Base-by-base conservation (phyloP, 92 coral and sea anemone genomes). In the Phenganax stokvisi region DNA sequence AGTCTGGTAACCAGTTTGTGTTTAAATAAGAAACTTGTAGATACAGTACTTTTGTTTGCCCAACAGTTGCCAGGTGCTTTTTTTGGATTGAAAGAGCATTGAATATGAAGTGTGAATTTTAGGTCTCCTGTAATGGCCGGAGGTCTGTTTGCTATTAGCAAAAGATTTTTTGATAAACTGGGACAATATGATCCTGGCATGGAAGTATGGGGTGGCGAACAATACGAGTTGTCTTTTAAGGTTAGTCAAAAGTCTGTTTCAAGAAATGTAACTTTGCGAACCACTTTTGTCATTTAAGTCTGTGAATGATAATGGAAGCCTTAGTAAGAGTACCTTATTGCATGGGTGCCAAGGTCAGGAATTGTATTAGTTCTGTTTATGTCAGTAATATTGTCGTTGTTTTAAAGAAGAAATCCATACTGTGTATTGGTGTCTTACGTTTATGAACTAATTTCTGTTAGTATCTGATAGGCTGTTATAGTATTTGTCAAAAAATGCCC, bases 111-210 rank as follows among this genome's bases (percentile, higher is more conserved):
- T 0, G 54, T 66, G 60, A 2, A 29, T 27, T 84, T 8, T 89
- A 94, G 98, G 84, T 94, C 98, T 30, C 98, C 98, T n/a, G 98
- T 94, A 37, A 94, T 94, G 98, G 98, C 98, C 69, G 98, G 98
- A 77, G 98, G 98, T 29, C 80, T 94, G 85, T 94, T 94, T 94
- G 98, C 89, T 4, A 91, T 94, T 74, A 91, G 90, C 82, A 87
- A 93, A 77, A 86, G 88, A 51, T 94, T 90, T 83, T 94, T 94
- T 77, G 87, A 77, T 80, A 91, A 87, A 81, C 85, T 94, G 54
- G 98, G 98, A 16, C 96, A 92, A 80, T 94, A 94, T 90, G 98
- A 94, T 72, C 98, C 98, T 13, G 98, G 98, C 51, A 94, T 94
- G 98, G 92, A 88, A 57, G 89, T 94, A 57, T 94, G 98, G 98